A percentile compares a stretch with the other conserved stretches of the same genome.
Conservation (phyloP, 2,797 vertebrate species). For the Scolopax bukidnonensis region DNA sequence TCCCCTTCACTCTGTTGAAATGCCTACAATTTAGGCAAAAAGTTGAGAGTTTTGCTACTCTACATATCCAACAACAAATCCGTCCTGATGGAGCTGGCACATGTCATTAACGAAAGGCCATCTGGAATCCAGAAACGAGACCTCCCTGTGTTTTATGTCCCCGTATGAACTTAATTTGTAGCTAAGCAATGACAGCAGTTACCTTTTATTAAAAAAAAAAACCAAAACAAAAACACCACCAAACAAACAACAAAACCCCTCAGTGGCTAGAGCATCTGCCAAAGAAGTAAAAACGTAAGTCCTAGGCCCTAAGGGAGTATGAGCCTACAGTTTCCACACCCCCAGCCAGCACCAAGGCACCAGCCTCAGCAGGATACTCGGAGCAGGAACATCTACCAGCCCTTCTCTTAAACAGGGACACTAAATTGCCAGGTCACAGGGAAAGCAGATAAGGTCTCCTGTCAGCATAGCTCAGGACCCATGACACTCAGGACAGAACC, state of each 20-base stretch:
- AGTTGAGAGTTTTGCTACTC: background rate
- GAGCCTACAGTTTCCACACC: background rate
- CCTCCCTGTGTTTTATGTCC: slow-evolving; percentile 23
- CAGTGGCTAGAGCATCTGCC: background rate
- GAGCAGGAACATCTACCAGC: background rate
- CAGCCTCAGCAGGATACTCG: background rate
- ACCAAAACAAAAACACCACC: background rate
- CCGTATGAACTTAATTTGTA: slow-evolving; percentile 5
- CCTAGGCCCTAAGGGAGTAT: background rate
- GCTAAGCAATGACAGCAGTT: slow-evolving; percentile 23
- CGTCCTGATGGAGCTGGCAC: background rate
- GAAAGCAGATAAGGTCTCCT: background rate
- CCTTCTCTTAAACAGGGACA: background rate
- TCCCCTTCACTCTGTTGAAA: background rate
- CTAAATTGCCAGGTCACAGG: background rate
- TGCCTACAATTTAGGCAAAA: background rate
- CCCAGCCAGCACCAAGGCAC: background rate
- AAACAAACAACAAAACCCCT: background rate
- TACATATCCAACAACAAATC: background rate
- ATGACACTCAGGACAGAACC: background rate
- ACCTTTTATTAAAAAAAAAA: background rate
- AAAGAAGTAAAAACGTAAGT: background rate
- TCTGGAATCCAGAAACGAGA: slow-evolving; percentile 41
- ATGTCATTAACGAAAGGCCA: background rate
- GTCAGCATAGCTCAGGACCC: background rate